Base-by-base conservation (phyloP, 2,113 vertebrate species). In the cat (Felis catus) region DNA sequence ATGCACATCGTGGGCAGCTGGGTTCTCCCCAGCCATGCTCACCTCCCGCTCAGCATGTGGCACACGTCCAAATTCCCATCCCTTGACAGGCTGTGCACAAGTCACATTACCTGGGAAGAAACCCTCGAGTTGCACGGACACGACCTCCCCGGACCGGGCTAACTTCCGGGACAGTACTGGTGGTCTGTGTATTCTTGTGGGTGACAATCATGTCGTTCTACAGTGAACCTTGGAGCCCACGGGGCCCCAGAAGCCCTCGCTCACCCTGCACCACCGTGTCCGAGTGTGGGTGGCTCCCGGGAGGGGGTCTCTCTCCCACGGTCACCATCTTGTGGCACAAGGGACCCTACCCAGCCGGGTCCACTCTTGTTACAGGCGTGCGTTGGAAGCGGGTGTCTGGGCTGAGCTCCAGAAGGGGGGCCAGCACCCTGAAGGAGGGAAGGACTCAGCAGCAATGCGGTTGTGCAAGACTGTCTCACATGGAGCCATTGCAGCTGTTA, bases 361-460 rank as follows among this genome's bases (percentile, higher is more conserved):
- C 71, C 7, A 4, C 29, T 9, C 63, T 27, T 27, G 31, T 2
- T 3, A 29, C n/a, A 55, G 1, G 1, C 0, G 27, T 9, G 48
- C 48, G 4, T 63, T 4, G 8, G 41, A 58, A 48, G 81, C 73
- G 29, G 53, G 39, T 25, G 39, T 74, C 39, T 14, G 3, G 36
- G 73, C 13, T 13, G 23, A 14, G 39, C 5, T 0, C 11, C 73
- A 14, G 12, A 74, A 7, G 73, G 73, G 39, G 39, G 5, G 7
- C 10, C 3, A 0, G 71, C 39, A 2, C 36, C 14, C 71, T 0
- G 39, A 5, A n/a, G 0, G 8, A 5, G 71, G 58, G 11, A 13
- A 39, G 36, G 36, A 13, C n/a, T 36, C 70, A 19, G 36, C 70
- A 39, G 70, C 70, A 18, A 21, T 12, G 70, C 36, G 0, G 70